Base-by-base conservation (phyloP, 2,797 vertebrate genomes). In the Eulemur albifrons region DNA sequence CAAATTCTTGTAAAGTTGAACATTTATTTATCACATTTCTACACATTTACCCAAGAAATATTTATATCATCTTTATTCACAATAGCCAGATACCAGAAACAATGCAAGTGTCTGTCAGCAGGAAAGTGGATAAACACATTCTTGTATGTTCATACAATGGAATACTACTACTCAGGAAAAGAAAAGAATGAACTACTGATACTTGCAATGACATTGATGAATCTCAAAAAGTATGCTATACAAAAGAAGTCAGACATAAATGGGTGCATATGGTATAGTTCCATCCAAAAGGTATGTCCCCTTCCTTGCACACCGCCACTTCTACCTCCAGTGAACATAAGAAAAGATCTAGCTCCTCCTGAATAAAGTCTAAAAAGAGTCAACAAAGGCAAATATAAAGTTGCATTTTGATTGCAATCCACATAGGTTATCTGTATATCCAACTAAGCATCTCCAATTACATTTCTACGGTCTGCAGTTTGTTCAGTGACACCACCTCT, bases 1-100 rank as follows among this genome's bases (percentile, higher is more conserved):
- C 52, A 27, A 59, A 40, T 59, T 82, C 73, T 87, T 90, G 30
- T 48, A n/a, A 90, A 48, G 76, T 32, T 30, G 32, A 84, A 11
- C 12, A 14, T 73, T 72, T 73, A 73, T 81, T 72, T 92, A 0
- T 54, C 45, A 50, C 21, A 32, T 67, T 90, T 73, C 27, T 72
- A 90, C 77, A 21, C 80, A 63, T 96, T 90, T 92, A 12, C 30
- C 40, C 32, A 32, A 85, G 73, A 88, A 32, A 92, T 63, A 88
- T 75, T 87, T 91, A 27, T 92, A 82, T n/a, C 18, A 9, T 12
- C 13, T 86, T 81, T 65, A 59, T 72, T 92, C 27, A 43, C 13
- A 43, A 10, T 50, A 57, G 40, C 5, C 1, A 15, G 27, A 83
- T 80, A 76, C 21, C 15, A 43, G 45, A 43, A n/a, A 45, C 20